Evolutionary conservation across 2,797 vertebrate species (phyloP).

Genomic region (Diglossa cyanea): DNA sequence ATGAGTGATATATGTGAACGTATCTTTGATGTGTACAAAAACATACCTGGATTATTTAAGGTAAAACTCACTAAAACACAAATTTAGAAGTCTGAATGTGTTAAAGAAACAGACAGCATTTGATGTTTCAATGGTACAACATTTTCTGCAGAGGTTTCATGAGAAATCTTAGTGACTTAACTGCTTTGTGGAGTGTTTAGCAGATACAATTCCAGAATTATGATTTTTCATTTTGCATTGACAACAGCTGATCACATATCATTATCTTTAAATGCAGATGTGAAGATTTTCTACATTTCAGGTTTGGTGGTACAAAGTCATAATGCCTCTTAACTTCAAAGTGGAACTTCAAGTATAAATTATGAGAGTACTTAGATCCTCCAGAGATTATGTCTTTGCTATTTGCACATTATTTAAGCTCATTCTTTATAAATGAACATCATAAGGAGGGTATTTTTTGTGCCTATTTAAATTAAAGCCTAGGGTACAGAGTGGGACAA

Average conservation of each 20-base stretch:
- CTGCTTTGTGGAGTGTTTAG: background rate
- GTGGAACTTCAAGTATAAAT: background rate
- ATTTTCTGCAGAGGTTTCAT: background rate
- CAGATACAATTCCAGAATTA: background rate
- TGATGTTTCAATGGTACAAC: rapidly evolving
- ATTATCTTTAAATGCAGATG: background rate
- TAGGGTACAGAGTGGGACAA: background rate
- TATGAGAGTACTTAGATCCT: background rate
- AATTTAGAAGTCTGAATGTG: background rate
- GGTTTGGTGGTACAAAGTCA: background rate
- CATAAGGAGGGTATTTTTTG: background rate
- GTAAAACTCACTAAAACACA: background rate
- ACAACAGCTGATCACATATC: background rate
- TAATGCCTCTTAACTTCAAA: background rate
- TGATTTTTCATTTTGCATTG: background rate
- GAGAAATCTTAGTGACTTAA: background rate
- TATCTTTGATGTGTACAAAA: background rate
- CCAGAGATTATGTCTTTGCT: background rate
- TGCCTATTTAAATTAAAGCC: background rate
- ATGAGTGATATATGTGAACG: background rate
- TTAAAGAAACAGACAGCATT: background rate
- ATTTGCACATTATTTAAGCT: background rate
- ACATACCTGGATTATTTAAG: background rate
- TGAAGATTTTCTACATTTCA: background rate
- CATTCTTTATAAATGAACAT: background rate